A percentile compares a stretch with the other conserved stretches of the same genome.
These are phyloP conservation scores for Taphrorychus bicolor DNA, from an alignment of 2,888 invertebrate species.

Conservation along the genomic window DNA sequence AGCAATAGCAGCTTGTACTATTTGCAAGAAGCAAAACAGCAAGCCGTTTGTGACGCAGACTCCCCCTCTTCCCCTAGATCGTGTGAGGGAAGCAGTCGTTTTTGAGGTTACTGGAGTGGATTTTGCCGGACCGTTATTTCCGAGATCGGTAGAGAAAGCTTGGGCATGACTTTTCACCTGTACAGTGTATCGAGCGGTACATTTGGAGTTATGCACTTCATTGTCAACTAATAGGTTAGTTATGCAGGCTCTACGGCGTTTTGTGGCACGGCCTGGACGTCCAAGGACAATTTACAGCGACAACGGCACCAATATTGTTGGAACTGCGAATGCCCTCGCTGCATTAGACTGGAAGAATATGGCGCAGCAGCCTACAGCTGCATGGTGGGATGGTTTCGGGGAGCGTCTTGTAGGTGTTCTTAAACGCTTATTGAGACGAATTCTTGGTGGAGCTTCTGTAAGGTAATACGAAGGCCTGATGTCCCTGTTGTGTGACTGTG, in stretches of 20 bases:
- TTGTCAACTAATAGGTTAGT: slow-evolving; percentile 50
- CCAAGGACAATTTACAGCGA: slow-evolving; percentile 52
- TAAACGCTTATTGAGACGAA: slow-evolving; percentile 53
- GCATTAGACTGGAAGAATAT: slow-evolving; percentile 47
- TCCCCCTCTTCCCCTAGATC: too few relatives aligned
- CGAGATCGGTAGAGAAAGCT: slow-evolving; percentile 9
- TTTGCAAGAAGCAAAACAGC: too few relatives aligned
- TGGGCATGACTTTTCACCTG: slow-evolving; percentile 53
- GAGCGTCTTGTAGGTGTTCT: slow-evolving; percentile 55
- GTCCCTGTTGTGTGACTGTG: slow-evolving; percentile 47
- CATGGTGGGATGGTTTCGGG: slow-evolving; percentile 60
- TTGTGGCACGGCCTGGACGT: slow-evolving; percentile 50
- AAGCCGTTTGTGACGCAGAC: too few relatives aligned
- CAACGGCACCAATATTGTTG: slow-evolving; percentile 56
- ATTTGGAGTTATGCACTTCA: slow-evolving; percentile 52
- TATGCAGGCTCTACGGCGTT: slow-evolving; percentile 50
- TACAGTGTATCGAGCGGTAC: slow-evolving; percentile 54
- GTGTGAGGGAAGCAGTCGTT: too few relatives aligned
- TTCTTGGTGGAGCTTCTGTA: slow-evolving; percentile 50
- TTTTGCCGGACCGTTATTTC: slow-evolving; percentile 5
- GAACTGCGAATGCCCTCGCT: slow-evolving; percentile 47
- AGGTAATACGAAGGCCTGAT: slow-evolving; percentile 46
- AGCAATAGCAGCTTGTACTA: too few relatives aligned
- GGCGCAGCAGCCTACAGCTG: slow-evolving; percentile 49
- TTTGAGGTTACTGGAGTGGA: too few relatives aligned